phyloP scores from a whole-genome alignment of 2,113 vertebrate genomes.

The Pterocles burchelli region DNA sequence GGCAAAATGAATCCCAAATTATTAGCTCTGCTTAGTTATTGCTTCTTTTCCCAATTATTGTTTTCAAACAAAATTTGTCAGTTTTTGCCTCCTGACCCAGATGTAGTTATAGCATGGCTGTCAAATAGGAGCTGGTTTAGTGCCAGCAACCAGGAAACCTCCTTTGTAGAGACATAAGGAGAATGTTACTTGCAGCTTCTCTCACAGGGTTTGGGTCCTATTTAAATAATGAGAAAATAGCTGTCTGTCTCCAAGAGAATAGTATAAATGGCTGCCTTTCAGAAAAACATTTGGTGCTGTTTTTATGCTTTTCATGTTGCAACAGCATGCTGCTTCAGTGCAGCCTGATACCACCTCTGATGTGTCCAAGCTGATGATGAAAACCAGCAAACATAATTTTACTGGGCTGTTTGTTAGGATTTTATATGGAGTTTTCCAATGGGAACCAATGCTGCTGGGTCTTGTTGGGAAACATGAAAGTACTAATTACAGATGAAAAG shows the following conservation, averaged over 20 bases:
- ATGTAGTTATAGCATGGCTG: constrained; percentile 20
- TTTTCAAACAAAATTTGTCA: constrained; percentile 51
- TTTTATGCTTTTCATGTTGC: constrained; percentile 17
- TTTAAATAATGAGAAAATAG: constrained; percentile 60
- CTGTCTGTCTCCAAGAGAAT: constrained; percentile 14
- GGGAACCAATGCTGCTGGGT: background rate
- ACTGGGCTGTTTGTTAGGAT: background rate
- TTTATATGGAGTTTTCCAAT: background rate
- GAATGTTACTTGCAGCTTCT: constrained; percentile 5
- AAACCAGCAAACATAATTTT: background rate
- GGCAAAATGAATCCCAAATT: constrained; percentile 26
- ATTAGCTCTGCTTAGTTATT: constrained; percentile 29
- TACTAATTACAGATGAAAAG: background rate
- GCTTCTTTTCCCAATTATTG: constrained; percentile 31
- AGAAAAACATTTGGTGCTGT: constrained; percentile 28
- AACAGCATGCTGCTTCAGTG: background rate
- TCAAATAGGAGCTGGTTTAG: constrained; percentile 15
- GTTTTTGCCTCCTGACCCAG: constrained; percentile 19
- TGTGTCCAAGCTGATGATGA: background rate
- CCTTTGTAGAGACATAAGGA: constrained; percentile 17
- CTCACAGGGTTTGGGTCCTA: background rate
- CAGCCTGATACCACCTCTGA: background rate
- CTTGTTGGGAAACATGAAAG: background rate
- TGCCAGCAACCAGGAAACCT: constrained; percentile 17
- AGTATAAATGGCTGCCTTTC: constrained; percentile 22